A percentile compares a stretch with the other conserved stretches of the same genome.
Evolutionary conservation across 2,888 invertebrate genomes (phyloP).

Genomic region (Deilephila porcellus): DNA sequence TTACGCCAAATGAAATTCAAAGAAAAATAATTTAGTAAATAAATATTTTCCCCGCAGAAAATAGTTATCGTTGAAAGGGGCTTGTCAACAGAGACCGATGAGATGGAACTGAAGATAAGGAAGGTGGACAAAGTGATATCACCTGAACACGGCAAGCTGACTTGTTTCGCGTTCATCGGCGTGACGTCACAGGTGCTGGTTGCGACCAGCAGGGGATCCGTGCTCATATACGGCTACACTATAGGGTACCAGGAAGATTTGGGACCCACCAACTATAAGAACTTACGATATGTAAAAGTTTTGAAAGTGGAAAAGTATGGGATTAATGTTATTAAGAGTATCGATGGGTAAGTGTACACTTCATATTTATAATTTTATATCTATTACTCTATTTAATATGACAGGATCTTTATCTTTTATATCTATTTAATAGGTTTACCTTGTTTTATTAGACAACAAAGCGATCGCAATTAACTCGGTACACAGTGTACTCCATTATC

Average conservation of each 20-base stretch:
- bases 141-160: slow-evolving; percentile 71
- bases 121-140: slow-evolving; percentile 50
- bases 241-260: slow-evolving; percentile 65
- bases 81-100: slow-evolving; percentile 61
- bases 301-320: slow-evolving; percentile 70
- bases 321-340: slow-evolving; percentile 77
- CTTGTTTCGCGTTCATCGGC: slow-evolving; percentile 80
- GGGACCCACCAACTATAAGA: slow-evolving; percentile 61
- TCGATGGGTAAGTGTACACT: slow-evolving; percentile 76
- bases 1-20: no score
- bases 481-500: no score
- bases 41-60: slow-evolving; percentile 59
- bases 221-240: slow-evolving; percentile 80
- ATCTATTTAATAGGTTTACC: no score
- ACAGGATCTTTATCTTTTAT: no score
- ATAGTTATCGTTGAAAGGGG: slow-evolving; percentile 66
- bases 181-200: slow-evolving; percentile 79
- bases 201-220: slow-evolving; percentile 75
- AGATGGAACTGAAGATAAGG: slow-evolving; percentile 65
- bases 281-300: slow-evolving; percentile 75
- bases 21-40: background rate
- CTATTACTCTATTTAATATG: no score
- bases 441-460: no score
- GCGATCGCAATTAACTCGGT: no score
- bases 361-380: background rate